Conservation (phyloP, 2,113 vertebrate species). For the Rhabdomys dilectus region DNA sequence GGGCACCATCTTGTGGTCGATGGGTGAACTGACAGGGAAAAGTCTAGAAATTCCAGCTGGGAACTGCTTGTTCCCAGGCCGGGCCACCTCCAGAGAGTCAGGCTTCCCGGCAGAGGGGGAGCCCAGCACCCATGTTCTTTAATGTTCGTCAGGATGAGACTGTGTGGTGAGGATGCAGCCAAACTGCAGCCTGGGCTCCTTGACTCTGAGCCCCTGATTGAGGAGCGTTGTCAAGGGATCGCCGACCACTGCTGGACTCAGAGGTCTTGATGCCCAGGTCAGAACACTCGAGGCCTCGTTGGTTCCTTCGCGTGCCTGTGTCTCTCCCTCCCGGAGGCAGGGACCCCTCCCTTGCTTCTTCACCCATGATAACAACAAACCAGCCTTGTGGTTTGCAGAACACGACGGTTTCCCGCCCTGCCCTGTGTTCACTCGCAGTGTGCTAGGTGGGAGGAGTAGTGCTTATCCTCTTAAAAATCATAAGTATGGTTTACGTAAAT, state of each 20-base stretch:
- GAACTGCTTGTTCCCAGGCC: neutral
- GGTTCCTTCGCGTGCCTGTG: neutral
- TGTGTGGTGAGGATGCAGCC: neutral
- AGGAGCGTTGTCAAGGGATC: neutral
- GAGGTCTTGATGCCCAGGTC: neutral
- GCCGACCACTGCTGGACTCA: neutral
- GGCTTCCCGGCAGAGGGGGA: neutral
- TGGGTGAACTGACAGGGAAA: constrained; percentile 38
- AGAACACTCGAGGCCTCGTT: neutral
- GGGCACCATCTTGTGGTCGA: constrained; percentile 77
- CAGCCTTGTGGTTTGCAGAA: neutral
- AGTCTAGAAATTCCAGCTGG: neutral
- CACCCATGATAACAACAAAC: neutral
- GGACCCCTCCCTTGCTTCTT: neutral
- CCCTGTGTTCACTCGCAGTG: neutral
- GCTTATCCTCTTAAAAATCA: neutral
- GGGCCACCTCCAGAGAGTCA: neutral
- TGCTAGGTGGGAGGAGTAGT: neutral
- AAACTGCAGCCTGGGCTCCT: neutral
- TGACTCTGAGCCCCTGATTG: neutral
- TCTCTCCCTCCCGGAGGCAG: neutral
- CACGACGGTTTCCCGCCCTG: neutral
- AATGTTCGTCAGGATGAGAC: neutral
- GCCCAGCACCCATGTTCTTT: neutral
- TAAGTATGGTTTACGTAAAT: neutral